phyloP scores from a whole-genome alignment of 2,113 vertebrate genomes.

The Narcine bancroftii region DNA sequence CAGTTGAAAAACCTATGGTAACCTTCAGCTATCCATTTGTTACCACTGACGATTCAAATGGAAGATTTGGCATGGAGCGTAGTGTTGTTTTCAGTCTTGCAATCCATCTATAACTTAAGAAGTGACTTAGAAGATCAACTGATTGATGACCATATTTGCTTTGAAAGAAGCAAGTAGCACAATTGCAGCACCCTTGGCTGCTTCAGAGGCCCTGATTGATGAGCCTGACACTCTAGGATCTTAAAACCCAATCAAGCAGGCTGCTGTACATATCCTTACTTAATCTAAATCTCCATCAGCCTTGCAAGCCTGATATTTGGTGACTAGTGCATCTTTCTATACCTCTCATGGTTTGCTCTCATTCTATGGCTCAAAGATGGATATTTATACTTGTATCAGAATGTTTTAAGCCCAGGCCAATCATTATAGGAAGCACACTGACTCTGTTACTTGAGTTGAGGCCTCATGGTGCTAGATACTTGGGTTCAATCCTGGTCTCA shows the following conservation, averaged over 20 bases:
- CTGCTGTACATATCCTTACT: neutral
- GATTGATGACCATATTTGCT: neutral
- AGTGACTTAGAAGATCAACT: neutral
- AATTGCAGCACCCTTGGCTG: neutral
- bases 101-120: neutral
- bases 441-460: too few relatives aligned
- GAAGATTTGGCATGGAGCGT: neutral
- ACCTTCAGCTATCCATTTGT: too few relatives aligned
- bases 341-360: neutral
- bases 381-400: too few relatives aligned
- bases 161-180: neutral
- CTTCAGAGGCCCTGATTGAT: neutral
- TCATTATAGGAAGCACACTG: too few relatives aligned
- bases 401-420: too few relatives aligned
- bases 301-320: neutral
- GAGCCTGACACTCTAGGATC: neutral
- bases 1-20: neutral
- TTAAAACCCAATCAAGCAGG: neutral
- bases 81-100: neutral
- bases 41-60: neutral
- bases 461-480: too few relatives aligned
- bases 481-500: too few relatives aligned
- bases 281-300: neutral
- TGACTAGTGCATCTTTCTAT: neutral
- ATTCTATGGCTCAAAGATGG: neutral